Evolutionary conservation across 1,140 invertebrate genomes (phyloP).

Genomic region (Ptiloglossa arizonensis): DNA sequence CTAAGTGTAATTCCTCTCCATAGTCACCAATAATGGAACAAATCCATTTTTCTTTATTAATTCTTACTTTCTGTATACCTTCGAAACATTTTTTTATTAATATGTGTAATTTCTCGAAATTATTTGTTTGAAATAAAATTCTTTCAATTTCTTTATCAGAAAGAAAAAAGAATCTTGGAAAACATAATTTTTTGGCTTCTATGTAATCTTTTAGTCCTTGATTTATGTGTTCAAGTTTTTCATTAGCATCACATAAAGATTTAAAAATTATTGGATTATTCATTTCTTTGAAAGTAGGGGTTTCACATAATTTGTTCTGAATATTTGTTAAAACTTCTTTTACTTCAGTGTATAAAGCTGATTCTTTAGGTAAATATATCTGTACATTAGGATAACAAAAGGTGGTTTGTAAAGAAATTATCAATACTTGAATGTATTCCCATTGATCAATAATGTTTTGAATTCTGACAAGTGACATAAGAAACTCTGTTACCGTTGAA

Average conservation of each 20-base stretch:
- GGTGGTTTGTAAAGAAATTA: conserved; percentile 84
- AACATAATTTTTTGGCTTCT: conserved; percentile 88
- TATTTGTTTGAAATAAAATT: conserved; percentile 86
- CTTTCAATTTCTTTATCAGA: conserved; percentile 92
- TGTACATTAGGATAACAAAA: conserved; percentile 86
- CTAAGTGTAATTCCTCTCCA: conserved; percentile 83
- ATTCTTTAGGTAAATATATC: conserved; percentile 85
- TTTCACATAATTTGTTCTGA: conserved; percentile 78
- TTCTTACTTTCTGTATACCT: conserved; percentile 72
- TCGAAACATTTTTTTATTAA: conserved; percentile 86
- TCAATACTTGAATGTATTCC: conserved; percentile 83
- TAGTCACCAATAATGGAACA: conserved; percentile 84
- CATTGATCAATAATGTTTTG: conserved; percentile 85
- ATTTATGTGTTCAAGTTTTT: conserved; percentile 82
- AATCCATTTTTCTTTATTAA: conserved; percentile 80
- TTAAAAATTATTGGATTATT: conserved; percentile 80
- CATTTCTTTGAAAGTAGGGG: conserved; percentile 82
- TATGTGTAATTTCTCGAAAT: conserved; percentile 70
- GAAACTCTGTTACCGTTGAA: conserved; percentile 83
- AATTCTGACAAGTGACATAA: conserved; percentile 81
- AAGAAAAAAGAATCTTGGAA: conserved; percentile 94
- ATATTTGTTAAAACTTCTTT: conserved; percentile 63
- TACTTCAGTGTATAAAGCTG: conserved; percentile 74
- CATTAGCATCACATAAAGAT: conserved; percentile 80
- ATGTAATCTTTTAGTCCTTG: conserved; percentile 86